These are phyloP conservation scores for Labeo rohita DNA, from an alignment of 2,113 vertebrate species.

Conservation along the genomic window DNA sequence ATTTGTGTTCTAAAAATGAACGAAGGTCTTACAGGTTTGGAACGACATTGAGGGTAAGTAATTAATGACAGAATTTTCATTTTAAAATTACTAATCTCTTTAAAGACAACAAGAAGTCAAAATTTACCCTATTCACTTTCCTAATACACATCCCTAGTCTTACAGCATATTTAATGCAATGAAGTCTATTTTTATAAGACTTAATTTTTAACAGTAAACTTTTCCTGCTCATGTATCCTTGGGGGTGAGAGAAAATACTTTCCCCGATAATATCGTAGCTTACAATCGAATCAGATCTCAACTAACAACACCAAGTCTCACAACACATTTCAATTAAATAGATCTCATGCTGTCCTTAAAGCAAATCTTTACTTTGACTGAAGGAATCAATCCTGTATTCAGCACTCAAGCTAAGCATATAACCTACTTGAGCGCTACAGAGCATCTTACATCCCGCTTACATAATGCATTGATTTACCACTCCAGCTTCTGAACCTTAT, in stretches of 20 bases:
- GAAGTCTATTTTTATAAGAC: not conserved
- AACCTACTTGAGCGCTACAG: conserved; percentile 40
- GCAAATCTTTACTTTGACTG: not conserved
- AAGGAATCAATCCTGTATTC: conserved; percentile 53
- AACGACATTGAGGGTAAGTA: too few species aligned
- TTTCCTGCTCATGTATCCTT: not conserved
- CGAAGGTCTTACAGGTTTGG: too few species aligned
- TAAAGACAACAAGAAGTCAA: not conserved
- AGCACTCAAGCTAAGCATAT: conserved; percentile 52
- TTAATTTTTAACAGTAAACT: not conserved
- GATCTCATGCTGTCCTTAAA: not conserved
- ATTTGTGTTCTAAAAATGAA: too few species aligned
- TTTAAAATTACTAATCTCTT: too few species aligned
- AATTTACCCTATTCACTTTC: not conserved
- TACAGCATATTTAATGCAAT: not conserved
- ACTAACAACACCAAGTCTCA: not conserved
- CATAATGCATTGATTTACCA: conserved; percentile 66
- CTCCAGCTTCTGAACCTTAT: not conserved
- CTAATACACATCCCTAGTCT: not conserved
- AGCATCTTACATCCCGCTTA: conserved; percentile 68
- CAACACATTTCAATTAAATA: not conserved
- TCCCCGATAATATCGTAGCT: too few species aligned
- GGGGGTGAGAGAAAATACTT: too few species aligned
- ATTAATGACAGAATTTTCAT: too few species aligned
- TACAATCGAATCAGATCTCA: too few species aligned